Conservation (phyloP, 2,888 invertebrate species). For the Chaitophorus viminalis region DNA sequence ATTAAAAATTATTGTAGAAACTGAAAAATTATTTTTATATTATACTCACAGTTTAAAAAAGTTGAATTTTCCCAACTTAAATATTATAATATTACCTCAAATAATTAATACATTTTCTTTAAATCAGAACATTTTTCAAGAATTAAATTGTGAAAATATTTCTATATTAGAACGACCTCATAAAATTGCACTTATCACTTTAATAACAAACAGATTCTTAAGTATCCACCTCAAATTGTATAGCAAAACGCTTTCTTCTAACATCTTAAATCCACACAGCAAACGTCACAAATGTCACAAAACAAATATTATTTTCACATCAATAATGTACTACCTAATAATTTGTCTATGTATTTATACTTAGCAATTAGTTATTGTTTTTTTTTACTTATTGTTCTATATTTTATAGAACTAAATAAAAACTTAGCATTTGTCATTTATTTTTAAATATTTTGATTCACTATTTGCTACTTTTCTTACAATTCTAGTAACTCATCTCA, state of each 20-base stretch:
- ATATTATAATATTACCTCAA: conserved; percentile 1
- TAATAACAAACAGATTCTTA: not conserved
- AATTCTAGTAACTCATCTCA: no score
- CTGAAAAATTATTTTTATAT: no score
- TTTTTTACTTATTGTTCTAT: not conserved
- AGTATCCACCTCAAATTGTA: conserved; percentile 1
- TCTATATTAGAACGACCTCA: no score
- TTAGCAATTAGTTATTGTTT: not conserved
- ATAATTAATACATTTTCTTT: conserved; percentile 10
- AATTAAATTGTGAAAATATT: no score
- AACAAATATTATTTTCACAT: not conserved
- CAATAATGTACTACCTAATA: not conserved
- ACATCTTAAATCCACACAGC: conserved; percentile 22
- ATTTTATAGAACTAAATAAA: not conserved
- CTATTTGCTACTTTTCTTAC: no score
- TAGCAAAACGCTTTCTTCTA: conserved; percentile 14
- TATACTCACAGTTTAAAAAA: conserved; percentile 19
- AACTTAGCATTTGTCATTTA: not conserved
- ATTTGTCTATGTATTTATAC: not conserved
- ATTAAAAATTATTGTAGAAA: not conserved
- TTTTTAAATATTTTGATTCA: not conserved
- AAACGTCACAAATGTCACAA: not conserved
- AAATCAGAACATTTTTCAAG: not conserved
- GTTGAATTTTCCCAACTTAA: not conserved
- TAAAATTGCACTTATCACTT: no score